Evolutionary conservation across 2,888 invertebrate species (phyloP).

Genomic region (Rapana venosa): DNA sequence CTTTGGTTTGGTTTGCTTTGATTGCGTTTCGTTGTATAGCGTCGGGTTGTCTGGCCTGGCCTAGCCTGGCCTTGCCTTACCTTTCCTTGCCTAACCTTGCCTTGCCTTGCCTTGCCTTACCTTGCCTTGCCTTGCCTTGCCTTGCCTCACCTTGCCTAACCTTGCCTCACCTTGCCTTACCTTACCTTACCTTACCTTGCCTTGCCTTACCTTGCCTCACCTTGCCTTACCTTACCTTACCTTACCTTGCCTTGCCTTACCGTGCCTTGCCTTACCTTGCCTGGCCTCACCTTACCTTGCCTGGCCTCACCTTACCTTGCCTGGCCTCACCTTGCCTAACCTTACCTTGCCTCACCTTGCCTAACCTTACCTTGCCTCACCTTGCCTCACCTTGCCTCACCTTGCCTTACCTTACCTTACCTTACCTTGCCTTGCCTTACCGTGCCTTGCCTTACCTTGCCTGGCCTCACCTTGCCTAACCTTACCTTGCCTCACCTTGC

Average conservation of each 20-base stretch:
- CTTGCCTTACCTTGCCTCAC: not conserved
- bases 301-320: not conserved
- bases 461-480: conserved; percentile 17
- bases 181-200: conserved; percentile 2
- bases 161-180: not conserved
- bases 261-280: not conserved
- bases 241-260: not conserved
- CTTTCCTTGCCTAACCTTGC: not conserved
- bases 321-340: not conserved
- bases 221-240: not conserved
- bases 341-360: not conserved
- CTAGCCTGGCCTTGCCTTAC: not conserved
- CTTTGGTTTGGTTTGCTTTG: not conserved
- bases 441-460: conserved; percentile 5
- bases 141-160: not conserved
- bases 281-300: not conserved
- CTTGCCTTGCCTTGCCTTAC: not conserved
- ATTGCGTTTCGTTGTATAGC: no score
- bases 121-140: not conserved
- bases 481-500: conserved; percentile 4
- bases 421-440: not conserved
- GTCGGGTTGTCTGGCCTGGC: not conserved
- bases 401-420: not conserved
- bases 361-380: not conserved
- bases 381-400: not conserved